Conservation (phyloP, 2,797 vertebrate genomes). For the Crenuchus spilurus region DNA sequence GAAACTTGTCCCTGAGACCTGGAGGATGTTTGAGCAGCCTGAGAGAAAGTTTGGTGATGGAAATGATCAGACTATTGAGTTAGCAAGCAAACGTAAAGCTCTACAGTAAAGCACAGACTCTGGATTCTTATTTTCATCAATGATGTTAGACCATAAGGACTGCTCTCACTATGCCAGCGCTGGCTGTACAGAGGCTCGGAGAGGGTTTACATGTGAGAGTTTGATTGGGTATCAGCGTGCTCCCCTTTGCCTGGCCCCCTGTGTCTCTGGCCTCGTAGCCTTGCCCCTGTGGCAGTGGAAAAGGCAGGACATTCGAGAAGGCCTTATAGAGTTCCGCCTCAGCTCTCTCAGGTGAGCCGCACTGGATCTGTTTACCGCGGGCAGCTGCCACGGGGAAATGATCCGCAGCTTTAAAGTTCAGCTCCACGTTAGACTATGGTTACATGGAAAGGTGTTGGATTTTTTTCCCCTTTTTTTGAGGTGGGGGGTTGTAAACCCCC, state of each 20-base stretch:
- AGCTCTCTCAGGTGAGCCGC: constrained; percentile 73
- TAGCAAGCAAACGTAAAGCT: too few species aligned
- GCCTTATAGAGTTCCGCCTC: constrained; percentile 65
- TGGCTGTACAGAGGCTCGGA: not conserved
- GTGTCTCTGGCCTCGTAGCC: constrained; percentile 44
- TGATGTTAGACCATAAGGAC: too few species aligned
- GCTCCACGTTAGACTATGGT: constrained; percentile 68
- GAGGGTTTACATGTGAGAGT: not conserved
- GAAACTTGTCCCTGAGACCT: too few species aligned
- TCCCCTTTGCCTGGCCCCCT: constrained; percentile 35
- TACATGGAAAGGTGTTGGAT: constrained; percentile 61
- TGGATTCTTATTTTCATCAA: too few species aligned
- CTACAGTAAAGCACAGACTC: too few species aligned
- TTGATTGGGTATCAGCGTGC: constrained; percentile 29
- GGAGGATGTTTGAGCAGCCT: too few species aligned
- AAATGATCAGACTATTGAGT: too few species aligned
- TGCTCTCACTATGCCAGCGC: not conserved
- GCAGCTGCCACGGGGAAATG: constrained; percentile 74
- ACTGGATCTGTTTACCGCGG: constrained; percentile 74
- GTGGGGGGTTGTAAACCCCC: constrained; percentile 65
- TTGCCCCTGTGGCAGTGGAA: constrained; percentile 50
- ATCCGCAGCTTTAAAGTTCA: constrained; percentile 71
- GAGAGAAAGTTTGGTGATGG: too few species aligned
- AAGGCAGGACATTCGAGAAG: constrained; percentile 72
- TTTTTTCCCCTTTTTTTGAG: constrained; percentile 25